Conservation (phyloP, 2,888 invertebrate genomes). For the Panopea generosa region DNA sequence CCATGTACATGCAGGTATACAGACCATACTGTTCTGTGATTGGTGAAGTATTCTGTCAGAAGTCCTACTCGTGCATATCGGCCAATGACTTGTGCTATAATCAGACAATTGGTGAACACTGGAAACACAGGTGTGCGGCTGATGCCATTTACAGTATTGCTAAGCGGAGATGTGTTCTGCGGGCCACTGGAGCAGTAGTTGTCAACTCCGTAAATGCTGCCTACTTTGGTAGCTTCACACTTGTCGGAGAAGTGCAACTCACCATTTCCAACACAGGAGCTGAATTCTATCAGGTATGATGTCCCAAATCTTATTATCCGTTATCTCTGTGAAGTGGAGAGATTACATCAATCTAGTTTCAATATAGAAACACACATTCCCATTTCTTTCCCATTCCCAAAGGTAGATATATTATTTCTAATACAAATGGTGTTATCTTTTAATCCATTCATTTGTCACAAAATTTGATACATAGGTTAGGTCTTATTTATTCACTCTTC, state of each 20-base stretch:
- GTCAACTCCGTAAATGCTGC: constrained; percentile 16
- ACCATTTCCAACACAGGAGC: constrained; percentile 29
- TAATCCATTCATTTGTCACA: too few relatives aligned
- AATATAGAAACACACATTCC: too few relatives aligned
- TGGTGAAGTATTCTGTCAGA: constrained; percentile 40
- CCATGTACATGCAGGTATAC: constrained; percentile 53
- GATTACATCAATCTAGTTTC: too few relatives aligned
- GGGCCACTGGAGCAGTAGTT: constrained; percentile 23
- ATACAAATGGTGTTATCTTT: too few relatives aligned
- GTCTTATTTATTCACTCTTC: too few relatives aligned
- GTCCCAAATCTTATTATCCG: not conserved
- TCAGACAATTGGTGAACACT: constrained; percentile 32
- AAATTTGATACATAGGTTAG: too few relatives aligned
- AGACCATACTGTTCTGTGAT: constrained; percentile 36
- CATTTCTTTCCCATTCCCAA: too few relatives aligned
- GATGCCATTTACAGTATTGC: constrained; percentile 48
- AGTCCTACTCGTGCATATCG: constrained; percentile 51
- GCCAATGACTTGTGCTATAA: constrained; percentile 32
- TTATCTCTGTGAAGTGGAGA: not conserved
- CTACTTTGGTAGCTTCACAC: constrained; percentile 27
- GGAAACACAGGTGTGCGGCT: constrained; percentile 46
- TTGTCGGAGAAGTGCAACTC: constrained; percentile 30
- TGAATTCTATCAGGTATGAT: constrained; percentile 50
- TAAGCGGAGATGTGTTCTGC: constrained; percentile 37
- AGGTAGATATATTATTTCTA: too few relatives aligned